Conservation (phyloP, 2,113 vertebrate species). For the Scalopus aquaticus region DNA sequence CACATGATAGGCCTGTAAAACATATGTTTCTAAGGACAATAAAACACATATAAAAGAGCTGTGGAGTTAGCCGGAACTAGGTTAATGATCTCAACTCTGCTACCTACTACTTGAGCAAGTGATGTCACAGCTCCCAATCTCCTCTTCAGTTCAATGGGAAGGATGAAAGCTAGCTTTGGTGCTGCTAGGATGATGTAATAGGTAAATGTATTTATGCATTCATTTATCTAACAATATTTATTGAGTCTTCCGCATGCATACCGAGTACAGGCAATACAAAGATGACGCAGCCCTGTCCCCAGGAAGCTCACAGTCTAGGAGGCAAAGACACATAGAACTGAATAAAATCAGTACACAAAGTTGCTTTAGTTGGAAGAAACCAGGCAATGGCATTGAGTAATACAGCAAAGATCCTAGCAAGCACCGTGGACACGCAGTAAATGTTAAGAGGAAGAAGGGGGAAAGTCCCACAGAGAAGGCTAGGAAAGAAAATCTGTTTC, state of each 20-base stretch:
- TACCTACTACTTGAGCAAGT: background rate
- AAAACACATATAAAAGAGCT: slow-evolving; percentile 83
- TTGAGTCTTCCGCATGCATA: background rate
- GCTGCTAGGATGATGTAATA: background rate
- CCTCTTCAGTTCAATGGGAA: background rate
- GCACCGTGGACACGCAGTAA: background rate
- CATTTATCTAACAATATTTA: background rate
- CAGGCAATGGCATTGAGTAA: background rate
- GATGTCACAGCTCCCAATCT: background rate
- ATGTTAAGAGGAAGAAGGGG: background rate
- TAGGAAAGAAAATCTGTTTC: slow-evolving; percentile 53
- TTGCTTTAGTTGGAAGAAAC: background rate
- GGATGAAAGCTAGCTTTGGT: background rate
- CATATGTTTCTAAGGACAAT: slow-evolving; percentile 87
- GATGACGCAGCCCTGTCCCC: background rate
- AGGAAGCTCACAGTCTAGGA: background rate
- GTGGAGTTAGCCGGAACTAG: slow-evolving; percentile 35
- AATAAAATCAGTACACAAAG: background rate
- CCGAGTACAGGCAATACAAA: background rate
- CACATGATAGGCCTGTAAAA: slow-evolving; percentile 88
- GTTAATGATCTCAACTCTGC: slow-evolving; percentile 25
- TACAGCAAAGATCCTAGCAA: background rate
- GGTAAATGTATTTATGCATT: background rate
- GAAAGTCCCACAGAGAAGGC: background rate
- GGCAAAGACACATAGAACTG: background rate